Percentiles rank a stretch among this genome's conserved stretches.
These are phyloP conservation scores for Podarcis cretensis DNA, from an alignment of 2,113 vertebrate genomes.

Conservation along the genomic window DNA sequence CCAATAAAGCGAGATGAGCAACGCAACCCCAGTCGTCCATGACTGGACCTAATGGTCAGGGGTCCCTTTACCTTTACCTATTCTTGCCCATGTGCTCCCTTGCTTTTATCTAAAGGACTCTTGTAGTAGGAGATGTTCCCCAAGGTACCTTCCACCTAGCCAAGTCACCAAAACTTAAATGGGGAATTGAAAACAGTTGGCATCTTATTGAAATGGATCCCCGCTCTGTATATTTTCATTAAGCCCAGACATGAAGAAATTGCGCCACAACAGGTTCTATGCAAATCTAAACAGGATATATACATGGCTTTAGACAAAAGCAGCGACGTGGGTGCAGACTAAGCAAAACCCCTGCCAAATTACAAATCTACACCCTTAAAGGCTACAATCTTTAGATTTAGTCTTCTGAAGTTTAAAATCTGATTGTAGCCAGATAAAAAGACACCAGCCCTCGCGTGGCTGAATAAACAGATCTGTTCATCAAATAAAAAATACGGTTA, in stretches of 20 bases:
- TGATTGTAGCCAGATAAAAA: not conserved
- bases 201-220: not conserved
- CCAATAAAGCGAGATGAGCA: too few relatives aligned
- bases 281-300: not conserved
- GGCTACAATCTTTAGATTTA: too few relatives aligned
- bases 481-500: not conserved
- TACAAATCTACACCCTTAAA: not conserved
- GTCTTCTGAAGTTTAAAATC: not conserved
- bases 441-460: not conserved
- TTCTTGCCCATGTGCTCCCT: too few relatives aligned
- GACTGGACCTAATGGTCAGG: too few relatives aligned
- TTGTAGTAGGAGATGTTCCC: not conserved
- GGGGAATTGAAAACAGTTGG: not conserved
- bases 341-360: not conserved
- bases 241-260: not conserved
- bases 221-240: not conserved
- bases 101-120: not conserved
- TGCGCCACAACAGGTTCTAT: not conserved
- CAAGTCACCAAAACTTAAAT: not conserved
- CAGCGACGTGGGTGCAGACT: not conserved
- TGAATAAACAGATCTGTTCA: not conserved
- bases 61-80: too few relatives aligned
- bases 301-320: not conserved
- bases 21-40: too few relatives aligned
- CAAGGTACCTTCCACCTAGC: not conserved